Base-by-base conservation (phyloP, 2,113 vertebrate genomes). In the Ictalurus furcatus region DNA sequence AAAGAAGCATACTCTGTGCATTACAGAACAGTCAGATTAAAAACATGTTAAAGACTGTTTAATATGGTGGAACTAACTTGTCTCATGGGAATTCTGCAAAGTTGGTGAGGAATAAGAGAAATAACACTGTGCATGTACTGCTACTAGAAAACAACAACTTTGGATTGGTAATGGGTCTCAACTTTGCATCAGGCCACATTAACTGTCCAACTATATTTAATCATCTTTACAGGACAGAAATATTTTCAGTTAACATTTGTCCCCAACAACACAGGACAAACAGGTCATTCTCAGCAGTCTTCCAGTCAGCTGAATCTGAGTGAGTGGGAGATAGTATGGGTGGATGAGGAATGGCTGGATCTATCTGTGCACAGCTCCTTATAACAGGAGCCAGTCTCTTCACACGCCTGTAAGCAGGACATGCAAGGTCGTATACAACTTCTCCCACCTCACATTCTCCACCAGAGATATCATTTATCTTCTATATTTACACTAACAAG, bases 391-490 rank as follows among this genome's bases (percentile, higher is more conserved):
- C 13, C 85, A 67, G 28, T 59, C 63, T 56, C 87, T 88, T 44
- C 86, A 71, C 80, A 90, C 11, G 2, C 74, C 21, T 86, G n/a
- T 9, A 37, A 74, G 28, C 48, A 90, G 56, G 40, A 52, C 61
- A 89, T 48, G 44, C 17, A 84, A 40, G 54, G 61, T 79, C 71
- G 34, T 69, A 84, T 44, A 69, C 48, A 54, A 30, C 25, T 37
- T 67, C 76, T 56, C 71, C 69, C 56, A 44, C 69, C 74, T 82
- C 37, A 63, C 40, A 81, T 85, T 90, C 21, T 61, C 83, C 30
- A 69, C 37, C 80, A 87, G 1, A 81, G 81, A 82, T 19, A 52
- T 73, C 14, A 91, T 89, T 89, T 61, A 59, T 91, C 88, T 90
- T 74, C 80, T 85, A 54, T 34, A 65, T 54, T 79, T 25, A 52